phyloP scores from a whole-genome alignment of 1,140 invertebrate species.

The Limonius californicus region DNA sequence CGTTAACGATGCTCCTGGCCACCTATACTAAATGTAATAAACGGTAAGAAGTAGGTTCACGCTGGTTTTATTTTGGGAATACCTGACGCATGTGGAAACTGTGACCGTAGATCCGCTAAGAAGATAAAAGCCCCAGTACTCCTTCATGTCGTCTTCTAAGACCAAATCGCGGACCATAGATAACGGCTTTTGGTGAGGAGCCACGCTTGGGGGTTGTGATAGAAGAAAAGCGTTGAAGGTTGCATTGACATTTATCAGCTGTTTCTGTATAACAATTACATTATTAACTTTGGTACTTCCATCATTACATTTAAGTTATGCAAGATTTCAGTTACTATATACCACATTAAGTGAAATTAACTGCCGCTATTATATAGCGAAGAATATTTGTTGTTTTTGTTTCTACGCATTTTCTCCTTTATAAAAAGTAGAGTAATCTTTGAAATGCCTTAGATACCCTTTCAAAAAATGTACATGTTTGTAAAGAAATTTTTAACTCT shows the following conservation, averaged over 20 bases:
- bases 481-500: no score
- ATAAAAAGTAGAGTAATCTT: no score
- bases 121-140: slow-evolving; percentile 82
- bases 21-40: slow-evolving; percentile 57
- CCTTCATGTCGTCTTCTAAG: slow-evolving; percentile 75
- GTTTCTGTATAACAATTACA: slow-evolving; percentile 62
- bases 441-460: no score
- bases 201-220: slow-evolving; percentile 55
- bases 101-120: slow-evolving; percentile 68
- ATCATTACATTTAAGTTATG: background rate
- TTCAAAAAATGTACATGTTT: no score
- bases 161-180: slow-evolving; percentile 64
- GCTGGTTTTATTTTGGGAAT: slow-evolving; percentile 16
- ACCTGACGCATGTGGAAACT: slow-evolving; percentile 71
- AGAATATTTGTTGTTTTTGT: no score
- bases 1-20: slow-evolving; percentile 69
- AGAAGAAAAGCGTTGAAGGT: slow-evolving; percentile 74
- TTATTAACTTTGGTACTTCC: no score
- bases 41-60: no score
- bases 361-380: no score
- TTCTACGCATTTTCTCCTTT: no score
- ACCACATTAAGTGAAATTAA: background rate
- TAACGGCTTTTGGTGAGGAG: slow-evolving; percentile 54
- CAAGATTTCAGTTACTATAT: background rate
- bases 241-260: slow-evolving; percentile 57